Percentiles rank a stretch among this genome's conserved stretches.
Evolutionary conservation across 2,888 invertebrate genomes (phyloP).

Genomic region (Cetonia aurata): DNA sequence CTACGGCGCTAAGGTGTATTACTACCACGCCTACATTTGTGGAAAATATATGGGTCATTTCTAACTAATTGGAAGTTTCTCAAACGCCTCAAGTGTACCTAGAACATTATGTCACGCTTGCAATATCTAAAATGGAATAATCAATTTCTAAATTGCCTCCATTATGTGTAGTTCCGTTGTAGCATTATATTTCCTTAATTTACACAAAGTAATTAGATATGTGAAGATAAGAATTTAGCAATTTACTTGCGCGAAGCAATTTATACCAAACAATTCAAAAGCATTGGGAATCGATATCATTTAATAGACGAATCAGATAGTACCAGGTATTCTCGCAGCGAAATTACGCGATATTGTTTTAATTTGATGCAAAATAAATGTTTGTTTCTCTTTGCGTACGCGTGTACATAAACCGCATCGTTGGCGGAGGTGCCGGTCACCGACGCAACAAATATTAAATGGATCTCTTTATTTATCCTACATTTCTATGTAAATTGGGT

Average conservation of each 20-base stretch:
- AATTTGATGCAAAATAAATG: too few relatives aligned
- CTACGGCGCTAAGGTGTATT: too few relatives aligned
- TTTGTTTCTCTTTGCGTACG: too few relatives aligned
- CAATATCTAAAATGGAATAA: not conserved
- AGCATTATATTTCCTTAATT: constrained; percentile 5
- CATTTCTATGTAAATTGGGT: too few relatives aligned
- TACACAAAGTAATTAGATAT: not conserved
- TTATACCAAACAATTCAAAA: not conserved
- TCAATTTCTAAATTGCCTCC: not conserved
- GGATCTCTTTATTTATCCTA: too few relatives aligned
- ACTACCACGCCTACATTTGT: not conserved
- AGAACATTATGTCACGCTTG: not conserved
- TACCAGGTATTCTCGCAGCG: too few relatives aligned
- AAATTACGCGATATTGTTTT: too few relatives aligned
- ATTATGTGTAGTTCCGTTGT: not conserved
- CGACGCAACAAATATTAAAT: too few relatives aligned
- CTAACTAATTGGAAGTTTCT: not conserved
- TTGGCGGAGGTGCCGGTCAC: too few relatives aligned
- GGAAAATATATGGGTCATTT: not conserved
- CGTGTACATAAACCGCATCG: too few relatives aligned
- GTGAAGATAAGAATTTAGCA: not conserved
- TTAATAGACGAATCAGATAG: too few relatives aligned
- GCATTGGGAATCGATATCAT: too few relatives aligned
- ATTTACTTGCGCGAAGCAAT: not conserved
- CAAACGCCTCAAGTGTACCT: not conserved